phyloP scores from a whole-genome alignment of 2,113 vertebrate species.

The Podilymbus podiceps region DNA sequence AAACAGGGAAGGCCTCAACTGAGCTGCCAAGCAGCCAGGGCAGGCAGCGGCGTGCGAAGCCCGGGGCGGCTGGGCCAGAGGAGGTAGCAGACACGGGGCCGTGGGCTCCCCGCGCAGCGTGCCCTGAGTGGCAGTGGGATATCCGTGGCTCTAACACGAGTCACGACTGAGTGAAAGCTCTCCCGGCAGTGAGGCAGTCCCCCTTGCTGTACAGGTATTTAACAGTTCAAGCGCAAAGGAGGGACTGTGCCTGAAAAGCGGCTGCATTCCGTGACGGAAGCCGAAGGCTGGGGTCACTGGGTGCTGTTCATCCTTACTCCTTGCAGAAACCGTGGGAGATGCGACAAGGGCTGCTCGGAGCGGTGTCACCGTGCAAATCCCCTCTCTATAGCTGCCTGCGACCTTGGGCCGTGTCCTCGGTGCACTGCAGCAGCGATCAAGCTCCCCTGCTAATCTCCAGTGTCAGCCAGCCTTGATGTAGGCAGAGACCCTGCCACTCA shows the following conservation, averaged over 20 bases:
- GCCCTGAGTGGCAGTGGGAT: background rate
- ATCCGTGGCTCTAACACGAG: background rate
- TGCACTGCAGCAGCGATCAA: background rate
- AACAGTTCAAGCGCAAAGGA: background rate
- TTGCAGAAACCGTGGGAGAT: background rate
- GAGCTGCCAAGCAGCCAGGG: background rate
- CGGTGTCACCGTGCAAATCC: background rate
- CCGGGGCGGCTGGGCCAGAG: too few relatives aligned
- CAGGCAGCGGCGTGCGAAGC: background rate
- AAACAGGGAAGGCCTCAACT: background rate
- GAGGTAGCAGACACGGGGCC: background rate
- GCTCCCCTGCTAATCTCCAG: background rate
- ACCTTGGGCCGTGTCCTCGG: background rate
- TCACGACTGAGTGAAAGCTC: background rate
- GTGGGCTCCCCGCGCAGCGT: too few relatives aligned
- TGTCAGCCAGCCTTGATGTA: background rate
- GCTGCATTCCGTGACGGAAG: constrained; percentile 5
- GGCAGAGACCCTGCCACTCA: background rate
- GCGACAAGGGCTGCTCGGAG: background rate
- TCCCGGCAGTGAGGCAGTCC: background rate
- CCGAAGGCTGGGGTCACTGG: background rate
- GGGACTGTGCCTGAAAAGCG: background rate
- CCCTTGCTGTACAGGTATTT: background rate
- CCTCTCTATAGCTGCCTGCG: background rate
- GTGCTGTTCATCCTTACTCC: background rate